Evolutionary conservation across 2,797 vertebrate species (phyloP), one percentile per base, ranked within the genome.

Genomic region (Balearica regulorum): DNA sequence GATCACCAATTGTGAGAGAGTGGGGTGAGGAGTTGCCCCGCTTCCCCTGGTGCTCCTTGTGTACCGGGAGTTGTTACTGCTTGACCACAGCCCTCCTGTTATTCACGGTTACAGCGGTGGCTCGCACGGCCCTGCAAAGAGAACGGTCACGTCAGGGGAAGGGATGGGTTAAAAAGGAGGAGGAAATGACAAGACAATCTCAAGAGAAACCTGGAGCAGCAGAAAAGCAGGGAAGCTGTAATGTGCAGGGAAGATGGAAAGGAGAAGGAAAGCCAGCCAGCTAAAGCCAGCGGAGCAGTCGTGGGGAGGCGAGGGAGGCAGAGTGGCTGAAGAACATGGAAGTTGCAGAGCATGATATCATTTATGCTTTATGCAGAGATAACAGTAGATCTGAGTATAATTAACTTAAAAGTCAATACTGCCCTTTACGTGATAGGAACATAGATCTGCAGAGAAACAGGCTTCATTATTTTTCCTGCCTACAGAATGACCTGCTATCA

Each of bases 391-490:
- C 71, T 86, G 65, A 95, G 82, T 75, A 65, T 81, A 96, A 95
- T 96, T 96, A 96, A 92, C 89, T 95, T 91, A 81, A 75, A 96
- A 96, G 93, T 96, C 95, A 96, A 88, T 94, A 91, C 25, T 96
- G 94, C 87, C 91, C 91, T 96, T 97, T 94, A 78, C 1, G 25
- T 94, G 92, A 95, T 89, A 92, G 82, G 61, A 96, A 92, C 96
- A 90, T 6, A 83, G 84, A 96, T 95, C 79, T 91, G 79, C 82
- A 78, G 76, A 91, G 82, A 91, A 96, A 78, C 61, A 94, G 79
- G 82, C 89, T 94, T 96, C 87, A 43, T 96, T 96, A 91, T 96
- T 92, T 94, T 75, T 81, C 53, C 60, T 89, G 49, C 82, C 89
- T 80, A 57, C 69, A 65, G 85, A 93, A 70, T 43, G 66, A 90